Base-by-base conservation (phyloP, 1,140 invertebrate genomes). In the Hylyphantes graminicola region DNA sequence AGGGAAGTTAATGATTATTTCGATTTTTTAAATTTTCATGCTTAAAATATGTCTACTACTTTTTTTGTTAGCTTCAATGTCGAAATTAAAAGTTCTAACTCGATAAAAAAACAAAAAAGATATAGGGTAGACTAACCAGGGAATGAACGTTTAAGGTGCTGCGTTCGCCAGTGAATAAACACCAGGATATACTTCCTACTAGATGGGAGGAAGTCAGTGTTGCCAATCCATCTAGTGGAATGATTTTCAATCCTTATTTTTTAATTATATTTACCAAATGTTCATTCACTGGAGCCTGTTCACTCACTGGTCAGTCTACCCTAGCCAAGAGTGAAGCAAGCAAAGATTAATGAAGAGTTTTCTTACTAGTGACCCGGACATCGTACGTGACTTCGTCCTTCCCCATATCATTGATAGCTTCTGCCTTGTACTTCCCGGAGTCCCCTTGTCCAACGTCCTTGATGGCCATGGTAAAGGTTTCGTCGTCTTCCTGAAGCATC, bases 381-480 rank as follows among this genome's bases (percentile, higher is more conserved):
- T 84, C 74, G 19, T 84, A 84, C 50, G 53, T 55, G 17, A 77
- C 61, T 8, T 75, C 72, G 17, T 75, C 72, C 19, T 84, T 88
- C 12, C 90, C 90, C 81, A 88, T 87, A 50, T 88, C 87, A 87
- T 99, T 99, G 77, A 94, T 94, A 0, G 96, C 96, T 6, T 97
- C 93, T 12, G 97, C 93, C 0, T 96, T 96, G 88, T 98, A 99
- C 15, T 94, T 95, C 6, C 96, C 98, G 55, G 94, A 91, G 89
- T 99, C 97, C 48, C 95, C 95, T 3, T 96, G 90, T 68, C 92
- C 92, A 0, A 95, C 93, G 78, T 95, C 93, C 83, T 94, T 93
- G 68, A 99, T 95, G 13, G 94, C 92, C 50, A 99, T 91, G 35
- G 93, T 93, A 87, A 94, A 94, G 87, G 93, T 92, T n/a, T 89